phyloP scores from a whole-genome alignment of 1,140 invertebrate genomes.

The Vollenhovia emeryi region DNA sequence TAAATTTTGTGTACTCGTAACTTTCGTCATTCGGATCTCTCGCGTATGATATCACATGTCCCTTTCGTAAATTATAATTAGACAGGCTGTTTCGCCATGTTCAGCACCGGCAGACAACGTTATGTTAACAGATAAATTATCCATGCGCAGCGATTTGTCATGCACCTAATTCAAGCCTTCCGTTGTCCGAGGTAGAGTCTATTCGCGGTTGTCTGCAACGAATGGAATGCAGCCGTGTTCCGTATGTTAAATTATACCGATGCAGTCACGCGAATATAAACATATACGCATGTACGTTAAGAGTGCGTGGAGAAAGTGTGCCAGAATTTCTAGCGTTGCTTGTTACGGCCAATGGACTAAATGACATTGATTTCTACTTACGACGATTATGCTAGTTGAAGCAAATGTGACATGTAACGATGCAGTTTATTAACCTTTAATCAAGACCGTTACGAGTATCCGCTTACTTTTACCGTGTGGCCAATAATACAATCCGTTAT shows the following conservation, averaged over 20 bases:
- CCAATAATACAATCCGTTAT: not conserved
- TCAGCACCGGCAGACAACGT: slow-evolving; percentile 9
- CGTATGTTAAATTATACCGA: slow-evolving; percentile 59
- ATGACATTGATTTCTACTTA: slow-evolving; percentile 11
- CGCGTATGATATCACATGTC: not conserved
- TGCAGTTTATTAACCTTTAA: not conserved
- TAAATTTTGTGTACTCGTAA: not conserved
- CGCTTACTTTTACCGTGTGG: not conserved
- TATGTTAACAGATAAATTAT: slow-evolving; percentile 42
- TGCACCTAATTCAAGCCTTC: slow-evolving; percentile 36
- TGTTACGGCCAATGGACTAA: not conserved
- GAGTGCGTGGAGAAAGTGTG: not conserved
- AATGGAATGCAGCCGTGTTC: slow-evolving; percentile 30
- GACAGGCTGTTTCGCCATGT: slow-evolving; percentile 31
- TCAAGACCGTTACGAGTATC: not conserved
- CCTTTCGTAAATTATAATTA: slow-evolving; percentile 36
- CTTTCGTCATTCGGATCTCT: not conserved
- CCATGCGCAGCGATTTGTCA: slow-evolving; percentile 16
- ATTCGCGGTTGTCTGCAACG: slow-evolving; percentile 35
- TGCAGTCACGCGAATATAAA: not conserved
- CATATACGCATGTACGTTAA: not conserved
- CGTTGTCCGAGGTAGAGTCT: slow-evolving; percentile 25
- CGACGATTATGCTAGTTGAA: slow-evolving; percentile 3
- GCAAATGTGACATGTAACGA: not conserved
- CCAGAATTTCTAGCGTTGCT: not conserved